Conservation (phyloP, 2,888 invertebrate species). For the Chorisops tibialis region DNA sequence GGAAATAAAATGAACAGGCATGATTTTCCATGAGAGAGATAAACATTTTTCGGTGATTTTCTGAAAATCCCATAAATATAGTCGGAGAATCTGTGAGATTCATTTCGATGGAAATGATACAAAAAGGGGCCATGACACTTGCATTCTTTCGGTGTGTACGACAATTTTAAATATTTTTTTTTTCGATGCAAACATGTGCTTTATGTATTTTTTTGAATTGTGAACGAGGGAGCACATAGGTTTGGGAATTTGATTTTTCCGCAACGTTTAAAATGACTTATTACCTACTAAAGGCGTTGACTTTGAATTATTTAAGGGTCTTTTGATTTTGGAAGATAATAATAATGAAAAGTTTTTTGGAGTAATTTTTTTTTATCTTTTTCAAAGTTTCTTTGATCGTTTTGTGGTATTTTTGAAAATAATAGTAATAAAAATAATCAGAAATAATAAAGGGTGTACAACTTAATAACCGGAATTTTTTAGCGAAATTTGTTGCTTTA, state of each 20-base stretch:
- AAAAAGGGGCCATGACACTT: too few species aligned
- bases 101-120: not conserved
- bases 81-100: conserved; percentile 14
- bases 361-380: too few species aligned
- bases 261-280: conserved; percentile 32
- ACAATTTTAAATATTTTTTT: not conserved
- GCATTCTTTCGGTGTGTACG: not conserved
- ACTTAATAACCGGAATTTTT: too few species aligned
- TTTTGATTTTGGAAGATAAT: too few species aligned
- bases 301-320: conserved; percentile 8
- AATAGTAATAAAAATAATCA: too few species aligned
- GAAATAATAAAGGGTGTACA: too few species aligned
- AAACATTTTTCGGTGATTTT: too few species aligned
- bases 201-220: too few species aligned
- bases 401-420: too few species aligned
- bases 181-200: not conserved
- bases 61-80: not conserved
- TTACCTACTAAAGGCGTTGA: conserved; percentile 27
- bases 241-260: conserved; percentile 29
- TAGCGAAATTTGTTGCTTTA: too few species aligned
- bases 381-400: too few species aligned
- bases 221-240: not conserved
- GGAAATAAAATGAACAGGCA: not conserved
- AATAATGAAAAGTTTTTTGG: too few species aligned
- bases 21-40: not conserved